These are phyloP conservation scores for Ectropis grisescens DNA, from an alignment of 1,140 invertebrate genomes.

Conservation along the genomic window DNA sequence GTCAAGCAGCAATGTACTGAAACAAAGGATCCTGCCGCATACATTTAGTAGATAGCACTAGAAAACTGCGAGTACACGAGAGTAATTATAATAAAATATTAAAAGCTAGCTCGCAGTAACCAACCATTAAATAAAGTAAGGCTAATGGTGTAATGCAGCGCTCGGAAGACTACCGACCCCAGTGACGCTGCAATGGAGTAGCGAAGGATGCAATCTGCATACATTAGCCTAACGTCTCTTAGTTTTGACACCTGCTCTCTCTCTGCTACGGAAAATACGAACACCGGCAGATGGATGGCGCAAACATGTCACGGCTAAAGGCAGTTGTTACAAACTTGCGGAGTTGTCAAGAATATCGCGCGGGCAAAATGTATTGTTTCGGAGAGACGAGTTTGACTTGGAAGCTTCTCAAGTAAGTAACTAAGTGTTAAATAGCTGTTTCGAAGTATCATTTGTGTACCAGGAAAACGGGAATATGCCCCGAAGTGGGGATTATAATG, in stretches of 20 bases:
- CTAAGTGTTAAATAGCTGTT: constrained; percentile 20
- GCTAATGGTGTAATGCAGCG: constrained; percentile 27
- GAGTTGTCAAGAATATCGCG: constrained; percentile 3
- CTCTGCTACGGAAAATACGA: constrained; percentile 26
- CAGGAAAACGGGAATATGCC: too few relatives aligned
- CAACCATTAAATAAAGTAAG: constrained; percentile 29
- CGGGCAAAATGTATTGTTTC: constrained; percentile 19
- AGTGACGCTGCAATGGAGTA: constrained; percentile 11
- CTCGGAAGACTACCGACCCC: constrained; percentile 6
- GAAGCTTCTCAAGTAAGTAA: constrained; percentile 17
- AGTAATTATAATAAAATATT: constrained; percentile 14
- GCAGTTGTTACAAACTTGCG: constrained; percentile 30
- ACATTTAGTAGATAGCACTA: too few relatives aligned
- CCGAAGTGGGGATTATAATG: too few relatives aligned
- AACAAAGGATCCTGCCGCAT: too few relatives aligned
- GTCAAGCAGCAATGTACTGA: too few relatives aligned
- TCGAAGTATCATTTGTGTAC: constrained; percentile 6
- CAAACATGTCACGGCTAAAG: constrained; percentile 54
- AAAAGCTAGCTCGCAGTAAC: constrained; percentile 15
- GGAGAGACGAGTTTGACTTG: constrained; percentile 7
- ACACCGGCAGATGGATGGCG: constrained; percentile 39
- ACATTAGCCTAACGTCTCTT: constrained; percentile 61
- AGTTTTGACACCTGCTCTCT: constrained; percentile 63
- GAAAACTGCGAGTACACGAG: constrained; percentile 11
- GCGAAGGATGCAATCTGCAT: constrained; percentile 60